A percentile compares a stretch with the other conserved stretches of the same genome.
Conservation (phyloP, 53 echinoderm and acorn worm species). For the Patiria pectinifera region DNA sequence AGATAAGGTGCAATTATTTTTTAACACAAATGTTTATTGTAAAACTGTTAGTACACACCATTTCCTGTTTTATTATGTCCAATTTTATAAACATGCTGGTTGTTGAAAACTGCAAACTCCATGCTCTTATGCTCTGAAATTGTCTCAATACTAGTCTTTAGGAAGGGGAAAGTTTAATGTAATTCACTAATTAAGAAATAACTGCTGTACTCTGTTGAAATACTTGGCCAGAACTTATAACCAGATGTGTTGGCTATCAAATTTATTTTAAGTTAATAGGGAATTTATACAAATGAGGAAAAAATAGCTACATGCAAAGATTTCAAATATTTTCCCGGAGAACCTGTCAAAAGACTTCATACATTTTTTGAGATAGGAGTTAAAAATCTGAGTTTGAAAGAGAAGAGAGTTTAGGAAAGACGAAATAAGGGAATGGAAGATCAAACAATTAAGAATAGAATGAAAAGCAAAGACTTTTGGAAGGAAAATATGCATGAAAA, state of each 20-base stretch:
- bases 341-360: background rate
- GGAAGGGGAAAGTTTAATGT: background rate
- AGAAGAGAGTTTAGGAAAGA: background rate
- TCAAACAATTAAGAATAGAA: background rate
- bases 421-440: background rate
- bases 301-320: background rate
- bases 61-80: background rate
- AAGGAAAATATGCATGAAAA: background rate
- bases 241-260: background rate
- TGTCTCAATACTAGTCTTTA: background rate
- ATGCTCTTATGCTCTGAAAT: background rate
- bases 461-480: background rate
- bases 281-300: background rate
- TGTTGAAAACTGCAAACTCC: conserved; percentile 26
- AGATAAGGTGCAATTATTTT: background rate
- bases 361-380: too few relatives aligned
- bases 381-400: background rate
- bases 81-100: background rate
- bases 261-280: background rate
- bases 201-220: background rate
- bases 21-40: background rate
- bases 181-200: background rate
- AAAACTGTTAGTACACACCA: background rate
- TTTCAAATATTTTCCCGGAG: background rate
- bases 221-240: background rate